Evolutionary conservation across 2,797 vertebrate species (phyloP).

Genomic region (Myotis findleyi): DNA sequence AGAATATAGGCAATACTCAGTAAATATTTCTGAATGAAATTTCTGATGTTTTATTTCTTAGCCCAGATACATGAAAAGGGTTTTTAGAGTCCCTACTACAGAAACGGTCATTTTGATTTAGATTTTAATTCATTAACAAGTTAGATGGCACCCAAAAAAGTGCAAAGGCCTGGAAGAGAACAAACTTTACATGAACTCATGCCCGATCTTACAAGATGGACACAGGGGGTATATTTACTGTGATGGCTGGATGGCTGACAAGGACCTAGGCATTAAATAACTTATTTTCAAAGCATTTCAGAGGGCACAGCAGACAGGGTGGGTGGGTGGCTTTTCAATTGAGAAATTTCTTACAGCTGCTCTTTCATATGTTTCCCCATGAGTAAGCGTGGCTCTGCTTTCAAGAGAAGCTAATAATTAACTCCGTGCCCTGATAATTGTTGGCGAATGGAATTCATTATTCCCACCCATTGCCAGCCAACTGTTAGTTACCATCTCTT

Average conservation of each 20-base stretch:
- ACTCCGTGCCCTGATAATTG: neutral
- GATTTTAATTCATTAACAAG: constrained; percentile 17
- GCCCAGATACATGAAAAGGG: neutral
- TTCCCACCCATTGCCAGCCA: neutral
- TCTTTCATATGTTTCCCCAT: neutral
- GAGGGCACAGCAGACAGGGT: neutral
- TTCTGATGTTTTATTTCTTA: neutral
- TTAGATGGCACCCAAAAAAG: neutral
- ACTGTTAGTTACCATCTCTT: neutral
- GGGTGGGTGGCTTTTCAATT: neutral
- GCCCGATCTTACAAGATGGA: neutral
- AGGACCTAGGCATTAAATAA: neutral
- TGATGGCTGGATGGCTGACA: neutral
- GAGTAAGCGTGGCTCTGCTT: constrained; percentile 19
- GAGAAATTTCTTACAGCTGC: constrained; percentile 16
- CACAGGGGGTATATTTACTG: neutral
- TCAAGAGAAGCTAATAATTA: constrained; percentile 31
- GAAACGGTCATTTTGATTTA: neutral
- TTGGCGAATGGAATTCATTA: neutral
- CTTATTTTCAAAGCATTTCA: constrained; percentile 41
- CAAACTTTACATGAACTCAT: neutral
- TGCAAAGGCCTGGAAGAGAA: neutral
- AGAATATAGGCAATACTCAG: neutral
- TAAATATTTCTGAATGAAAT: neutral
- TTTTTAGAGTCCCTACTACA: neutral